A percentile compares a stretch with the other conserved stretches of the same genome.
These are phyloP conservation scores for Elysia chlorotica DNA, from an alignment of 1,140 invertebrate genomes.

Conservation along the genomic window DNA sequence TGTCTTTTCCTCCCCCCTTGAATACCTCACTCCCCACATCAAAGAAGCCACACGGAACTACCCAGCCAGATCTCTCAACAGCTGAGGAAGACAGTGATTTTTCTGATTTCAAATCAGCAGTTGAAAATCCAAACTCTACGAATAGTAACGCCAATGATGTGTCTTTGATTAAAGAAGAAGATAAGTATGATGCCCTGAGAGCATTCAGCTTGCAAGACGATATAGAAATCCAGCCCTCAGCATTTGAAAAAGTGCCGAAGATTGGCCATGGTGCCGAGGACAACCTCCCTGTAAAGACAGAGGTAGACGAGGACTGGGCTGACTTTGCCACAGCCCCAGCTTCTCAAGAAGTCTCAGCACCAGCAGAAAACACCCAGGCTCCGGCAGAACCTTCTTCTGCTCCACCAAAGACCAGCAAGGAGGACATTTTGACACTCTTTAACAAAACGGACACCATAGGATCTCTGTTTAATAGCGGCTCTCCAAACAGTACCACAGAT, in stretches of 20 bases:
- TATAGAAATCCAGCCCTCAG: conserved; percentile 17
- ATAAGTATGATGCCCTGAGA: conserved; percentile 63
- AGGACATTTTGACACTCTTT: not conserved
- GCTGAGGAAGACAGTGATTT: too few relatives aligned
- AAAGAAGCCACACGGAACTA: not conserved
- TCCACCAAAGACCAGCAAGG: not conserved
- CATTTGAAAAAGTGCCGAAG: conserved; percentile 12
- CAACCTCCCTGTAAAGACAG: conserved; percentile 5
- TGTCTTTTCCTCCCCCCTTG: conserved; percentile 14
- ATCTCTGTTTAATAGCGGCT: too few relatives aligned
- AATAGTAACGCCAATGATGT: too few relatives aligned
- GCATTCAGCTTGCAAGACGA: conserved; percentile 28
- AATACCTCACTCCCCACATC: not conserved
- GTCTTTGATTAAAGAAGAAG: conserved; percentile 56
- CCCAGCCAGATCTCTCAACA: too few relatives aligned
- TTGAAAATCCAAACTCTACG: too few relatives aligned
- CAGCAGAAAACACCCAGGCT: not conserved
- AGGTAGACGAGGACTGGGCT: conserved; percentile 34
- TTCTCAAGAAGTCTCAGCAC: too few relatives aligned
- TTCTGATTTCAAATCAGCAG: conserved; percentile 40
- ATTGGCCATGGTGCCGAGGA: not conserved
- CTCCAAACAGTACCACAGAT: too few relatives aligned
- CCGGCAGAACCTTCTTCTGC: not conserved
- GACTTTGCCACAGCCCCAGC: conserved; percentile 19
- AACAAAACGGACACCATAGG: too few relatives aligned